Base-by-base conservation (phyloP, 2,888 invertebrate genomes). In the Cephus spinipes region DNA sequence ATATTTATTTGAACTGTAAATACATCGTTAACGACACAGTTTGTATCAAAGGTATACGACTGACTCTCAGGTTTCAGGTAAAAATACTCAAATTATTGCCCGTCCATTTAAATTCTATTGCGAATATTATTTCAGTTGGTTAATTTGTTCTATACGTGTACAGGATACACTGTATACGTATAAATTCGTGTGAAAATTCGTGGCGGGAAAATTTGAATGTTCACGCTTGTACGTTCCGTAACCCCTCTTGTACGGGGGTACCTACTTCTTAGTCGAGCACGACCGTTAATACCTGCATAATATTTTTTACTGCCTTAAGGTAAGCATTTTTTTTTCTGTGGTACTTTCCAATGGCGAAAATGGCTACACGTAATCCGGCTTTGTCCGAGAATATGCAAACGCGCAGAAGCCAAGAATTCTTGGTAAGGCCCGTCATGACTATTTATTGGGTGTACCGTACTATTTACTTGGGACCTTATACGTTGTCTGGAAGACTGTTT, bases 261-360 rank as follows among this genome's bases (percentile, higher is more conserved):
- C 55, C 23, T 55, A 55, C 55, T 55, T 55, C 55, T 23, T 55
- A 55, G 55, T 55, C 55, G 23, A 55, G 40, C 69, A 32, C 30
- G 40, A 76, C 75, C 78, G 79, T 81, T 82, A 79, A 82, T 82
- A 82, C 80, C 81, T 78, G 77, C 76, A 80, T 79, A 79, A 78
- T 77, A 55, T 78, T 81, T 81, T 79, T 80, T 82, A 77, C 73
- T 77, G 71, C 74, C 76, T 80, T 77, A 80, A 77, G 80, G 74
- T 73, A 75, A 75, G 40, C 55, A 55, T 36, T 36, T 74, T 78
- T 79, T 74, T 75, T 79, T 77, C 12, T 77, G 78, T 77, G 73
- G 69, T n/a, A 36, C 33, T 69, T 76, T 68, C 76, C 77, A 75
- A 71, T 69, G 71, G 34, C 71, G 73, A 33, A 68, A 31, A 77